phyloP scores from a whole-genome alignment of 2,888 invertebrate genomes.

The Leptopilina drosophilae region DNA sequence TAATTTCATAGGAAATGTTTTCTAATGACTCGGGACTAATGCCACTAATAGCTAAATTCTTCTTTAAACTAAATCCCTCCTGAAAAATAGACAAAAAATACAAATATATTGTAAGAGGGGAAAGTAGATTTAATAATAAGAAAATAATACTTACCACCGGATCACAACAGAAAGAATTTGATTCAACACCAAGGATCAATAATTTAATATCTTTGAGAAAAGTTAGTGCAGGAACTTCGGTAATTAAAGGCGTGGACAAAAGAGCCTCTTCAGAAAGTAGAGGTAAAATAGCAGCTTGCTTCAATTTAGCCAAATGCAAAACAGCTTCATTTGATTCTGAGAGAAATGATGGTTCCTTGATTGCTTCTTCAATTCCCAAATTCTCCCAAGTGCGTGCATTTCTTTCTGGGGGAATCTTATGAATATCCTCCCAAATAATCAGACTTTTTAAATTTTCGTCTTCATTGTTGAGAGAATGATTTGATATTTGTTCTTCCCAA shows the following conservation, averaged over 20 bases:
- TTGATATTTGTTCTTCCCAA: constrained; percentile 47
- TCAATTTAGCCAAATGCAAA: constrained; percentile 67
- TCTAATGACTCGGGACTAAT: constrained; percentile 63
- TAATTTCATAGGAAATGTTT: constrained; percentile 62
- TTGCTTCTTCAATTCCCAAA: constrained; percentile 63
- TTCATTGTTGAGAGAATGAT: constrained; percentile 33
- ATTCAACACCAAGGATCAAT: constrained; percentile 71
- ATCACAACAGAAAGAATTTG: constrained; percentile 66
- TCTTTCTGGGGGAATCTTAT: constrained; percentile 46
- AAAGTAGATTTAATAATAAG: constrained; percentile 6
- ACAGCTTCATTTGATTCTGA: constrained; percentile 66
- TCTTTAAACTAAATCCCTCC: constrained; percentile 65
- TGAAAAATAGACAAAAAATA: constrained; percentile 52
- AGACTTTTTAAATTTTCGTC: constrained; percentile 40
- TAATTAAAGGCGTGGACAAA: constrained; percentile 53
- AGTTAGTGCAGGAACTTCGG: constrained; percentile 60
- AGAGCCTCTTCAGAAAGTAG: constrained; percentile 60
- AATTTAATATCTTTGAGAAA: constrained; percentile 69
- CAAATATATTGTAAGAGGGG: constrained; percentile 4
- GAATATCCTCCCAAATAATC: constrained; percentile 58
- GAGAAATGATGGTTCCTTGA: constrained; percentile 64
- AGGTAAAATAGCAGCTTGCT: constrained; percentile 60
- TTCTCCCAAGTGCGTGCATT: constrained; percentile 71
- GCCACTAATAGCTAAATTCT: constrained; percentile 63
- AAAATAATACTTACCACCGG: constrained; percentile 55